Percentiles rank a stretch among this genome's conserved stretches.
phyloP scores from a whole-genome alignment of 2,888 invertebrate genomes.

The Drosophila acutilabella region DNA sequence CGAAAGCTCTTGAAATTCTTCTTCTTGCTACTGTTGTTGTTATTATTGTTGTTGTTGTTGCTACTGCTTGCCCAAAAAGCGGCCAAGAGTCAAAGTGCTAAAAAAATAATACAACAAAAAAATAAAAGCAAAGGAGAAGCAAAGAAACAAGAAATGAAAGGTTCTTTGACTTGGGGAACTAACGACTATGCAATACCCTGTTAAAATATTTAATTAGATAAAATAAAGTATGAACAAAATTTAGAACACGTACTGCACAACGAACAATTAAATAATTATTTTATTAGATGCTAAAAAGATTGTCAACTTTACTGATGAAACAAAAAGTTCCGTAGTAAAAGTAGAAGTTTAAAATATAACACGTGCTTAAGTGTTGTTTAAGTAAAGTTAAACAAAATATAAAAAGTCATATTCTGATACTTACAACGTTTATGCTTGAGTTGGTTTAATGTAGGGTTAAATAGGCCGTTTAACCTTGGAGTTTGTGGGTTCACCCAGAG shows the following conservation, averaged over 20 bases:
- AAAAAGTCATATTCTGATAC: background rate
- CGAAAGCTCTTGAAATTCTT: slow-evolving; percentile 35
- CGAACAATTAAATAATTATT: too few relatives aligned
- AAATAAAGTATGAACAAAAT: background rate
- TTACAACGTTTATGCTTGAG: slow-evolving; percentile 1
- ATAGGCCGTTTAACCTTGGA: slow-evolving; percentile 18
- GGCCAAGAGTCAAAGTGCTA: slow-evolving; percentile 57
- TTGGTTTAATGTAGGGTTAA: slow-evolving; percentile 12
- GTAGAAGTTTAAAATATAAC: background rate
- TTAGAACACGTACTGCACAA: background rate
- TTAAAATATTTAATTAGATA: slow-evolving; percentile 14
- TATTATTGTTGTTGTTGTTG: slow-evolving; percentile 13
- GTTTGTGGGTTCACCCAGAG: slow-evolving; percentile 11
- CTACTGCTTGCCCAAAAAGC: slow-evolving; percentile 25
- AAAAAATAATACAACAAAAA: slow-evolving; percentile 21
- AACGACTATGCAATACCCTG: slow-evolving; percentile 20
- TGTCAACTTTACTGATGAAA: too few relatives aligned
- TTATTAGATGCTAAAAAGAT: too few relatives aligned
- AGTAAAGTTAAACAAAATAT: background rate
- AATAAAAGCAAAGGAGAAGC: slow-evolving; percentile 27
- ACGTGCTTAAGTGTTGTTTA: background rate
- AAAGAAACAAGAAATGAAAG: slow-evolving; percentile 39
- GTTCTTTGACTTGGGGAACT: slow-evolving; percentile 10
- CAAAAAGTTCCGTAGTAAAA: background rate
- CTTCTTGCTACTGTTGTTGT: slow-evolving; percentile 25